These are phyloP conservation scores for Eudyptes chrysolophus DNA, from an alignment of 2,113 vertebrate genomes.

Conservation along the genomic window DNA sequence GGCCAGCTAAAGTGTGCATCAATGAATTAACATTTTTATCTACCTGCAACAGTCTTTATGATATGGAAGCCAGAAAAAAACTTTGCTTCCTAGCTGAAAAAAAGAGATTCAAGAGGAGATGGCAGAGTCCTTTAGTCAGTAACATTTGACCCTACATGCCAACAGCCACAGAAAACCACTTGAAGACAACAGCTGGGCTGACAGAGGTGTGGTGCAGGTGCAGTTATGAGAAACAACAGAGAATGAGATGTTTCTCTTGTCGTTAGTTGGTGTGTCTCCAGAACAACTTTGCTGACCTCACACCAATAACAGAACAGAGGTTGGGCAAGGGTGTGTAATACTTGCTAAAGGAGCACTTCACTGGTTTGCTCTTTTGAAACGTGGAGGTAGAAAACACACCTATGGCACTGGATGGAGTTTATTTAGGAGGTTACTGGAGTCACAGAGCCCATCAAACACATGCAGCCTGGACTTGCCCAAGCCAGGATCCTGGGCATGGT, in stretches of 20 bases:
- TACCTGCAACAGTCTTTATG: neutral
- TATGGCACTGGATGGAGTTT: neutral
- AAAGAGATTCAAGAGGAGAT: neutral
- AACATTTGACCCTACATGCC: neutral
- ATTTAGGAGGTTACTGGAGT: neutral
- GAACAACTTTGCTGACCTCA: neutral
- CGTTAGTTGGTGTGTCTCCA: neutral
- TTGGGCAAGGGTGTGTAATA: neutral
- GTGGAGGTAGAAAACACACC: neutral
- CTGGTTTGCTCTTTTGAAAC: neutral
- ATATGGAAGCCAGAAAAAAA: neutral
- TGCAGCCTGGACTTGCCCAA: neutral
- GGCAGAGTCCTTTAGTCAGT: neutral
- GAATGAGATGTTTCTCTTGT: neutral
- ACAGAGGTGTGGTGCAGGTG: neutral
- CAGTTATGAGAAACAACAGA: neutral
- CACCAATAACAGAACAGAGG: neutral
- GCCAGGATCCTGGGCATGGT: neutral
- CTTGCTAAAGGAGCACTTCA: neutral
- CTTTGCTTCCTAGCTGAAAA: neutral
- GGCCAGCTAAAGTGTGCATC: neutral
- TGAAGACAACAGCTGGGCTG: neutral
- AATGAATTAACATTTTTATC: neutral
- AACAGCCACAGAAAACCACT: neutral
- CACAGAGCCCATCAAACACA: neutral